Base-by-base conservation (phyloP, 2,888 invertebrate genomes). In the Microctonus brassicae region DNA sequence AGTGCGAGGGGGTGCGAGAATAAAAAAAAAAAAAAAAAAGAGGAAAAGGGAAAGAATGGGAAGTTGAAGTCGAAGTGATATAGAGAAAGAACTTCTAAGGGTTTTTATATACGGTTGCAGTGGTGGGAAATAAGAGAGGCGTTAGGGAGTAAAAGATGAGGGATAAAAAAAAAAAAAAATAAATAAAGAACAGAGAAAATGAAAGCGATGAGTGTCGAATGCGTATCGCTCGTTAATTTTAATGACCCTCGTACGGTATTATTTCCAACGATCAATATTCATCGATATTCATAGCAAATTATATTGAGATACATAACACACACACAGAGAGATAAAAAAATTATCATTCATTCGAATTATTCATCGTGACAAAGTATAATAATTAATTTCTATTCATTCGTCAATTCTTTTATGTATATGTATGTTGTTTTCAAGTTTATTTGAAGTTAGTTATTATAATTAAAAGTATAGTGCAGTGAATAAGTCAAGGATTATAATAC, bases 141-240 rank as follows among this genome's bases (percentile, higher is more conserved):
- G 47, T 26, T 11, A 22, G 29, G 20, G 42, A 67, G 20, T 13
- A n/a, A 47, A 26, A 36, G 26, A 24, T n/a, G 20, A 60, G 17
- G 13, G 34, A 55, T 29, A 26, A 22, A 68, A 29, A 42, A 42
- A 20, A 17, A 53, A 34, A 60, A 42, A 47, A 29, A 22, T 53
- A 29, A 60, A 26, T 39, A n/a, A 36, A 67, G 13, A 29, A 58
- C n/a, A 20, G 39, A 22, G 52, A 73, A 65, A 62, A 36, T 47
- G 47, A 29, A 39, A 61, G 65, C 61, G 17, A 62, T 47, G 11
- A 60, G 39, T 42, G 33, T 13, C 42, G 69, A 63, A 47, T 47
- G 36, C 47, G 26, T 64, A 70, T 70, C 58, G 57, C 57, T 58
- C 58, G 64, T 70, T 70, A 70, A 70, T 58, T 64, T 52, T 57